A percentile compares a stretch with the other conserved stretches of the same genome.
These are phyloP conservation scores for Neopelma chrysocephalum DNA, from an alignment of 2,797 vertebrate genomes.

Conservation along the genomic window DNA sequence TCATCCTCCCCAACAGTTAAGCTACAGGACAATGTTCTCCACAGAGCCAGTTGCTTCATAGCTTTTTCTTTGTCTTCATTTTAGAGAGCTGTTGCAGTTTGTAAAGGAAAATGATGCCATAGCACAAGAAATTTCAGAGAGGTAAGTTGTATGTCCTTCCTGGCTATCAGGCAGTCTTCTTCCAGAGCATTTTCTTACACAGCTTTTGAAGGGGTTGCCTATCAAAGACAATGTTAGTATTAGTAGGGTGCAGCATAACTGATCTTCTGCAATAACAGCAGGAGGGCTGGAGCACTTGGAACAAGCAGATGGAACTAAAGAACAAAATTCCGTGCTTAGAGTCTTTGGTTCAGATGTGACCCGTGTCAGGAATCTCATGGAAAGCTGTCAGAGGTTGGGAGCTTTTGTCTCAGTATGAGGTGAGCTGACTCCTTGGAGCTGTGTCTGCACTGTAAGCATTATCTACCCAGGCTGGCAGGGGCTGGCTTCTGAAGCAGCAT, in stretches of 20 bases:
- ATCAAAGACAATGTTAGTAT: neutral
- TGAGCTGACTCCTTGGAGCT: neutral
- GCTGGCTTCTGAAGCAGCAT: neutral
- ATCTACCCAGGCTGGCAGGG: neutral
- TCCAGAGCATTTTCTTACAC: neutral
- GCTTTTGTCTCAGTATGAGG: neutral
- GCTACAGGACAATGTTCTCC: neutral
- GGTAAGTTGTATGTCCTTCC: constrained; percentile 76
- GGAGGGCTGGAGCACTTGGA: neutral
- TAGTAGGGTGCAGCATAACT: neutral
- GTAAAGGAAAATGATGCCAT: constrained; percentile 89
- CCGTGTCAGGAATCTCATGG: neutral
- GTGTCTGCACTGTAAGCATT: neutral
- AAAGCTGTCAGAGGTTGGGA: neutral
- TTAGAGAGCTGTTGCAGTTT: constrained; percentile 90
- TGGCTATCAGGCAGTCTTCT: neutral
- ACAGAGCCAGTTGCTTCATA: neutral
- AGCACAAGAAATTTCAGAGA: constrained; percentile 86
- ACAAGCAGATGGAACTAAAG: neutral
- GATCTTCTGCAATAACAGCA: neutral
- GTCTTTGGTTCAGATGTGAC: neutral
- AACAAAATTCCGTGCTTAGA: neutral
- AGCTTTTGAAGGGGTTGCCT: neutral
- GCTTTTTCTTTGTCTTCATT: neutral
- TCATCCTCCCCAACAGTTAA: neutral